Conservation (phyloP, 2,888 invertebrate species). For the Epistrophe grossulariae region DNA sequence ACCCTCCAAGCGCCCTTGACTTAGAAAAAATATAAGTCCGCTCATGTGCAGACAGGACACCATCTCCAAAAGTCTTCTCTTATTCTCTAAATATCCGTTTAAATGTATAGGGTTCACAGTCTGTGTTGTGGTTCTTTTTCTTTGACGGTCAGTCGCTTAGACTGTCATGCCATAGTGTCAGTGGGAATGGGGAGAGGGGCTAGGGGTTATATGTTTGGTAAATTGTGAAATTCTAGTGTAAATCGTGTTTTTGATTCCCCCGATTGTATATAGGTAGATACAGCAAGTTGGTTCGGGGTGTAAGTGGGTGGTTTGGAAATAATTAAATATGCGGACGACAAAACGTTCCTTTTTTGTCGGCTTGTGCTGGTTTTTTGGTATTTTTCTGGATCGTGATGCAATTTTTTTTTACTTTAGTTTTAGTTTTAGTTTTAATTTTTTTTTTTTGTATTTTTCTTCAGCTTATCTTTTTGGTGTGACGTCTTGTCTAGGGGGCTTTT, state of each 20-base stretch:
- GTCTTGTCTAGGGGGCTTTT: conserved; percentile 52
- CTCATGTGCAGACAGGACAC: conserved; percentile 1
- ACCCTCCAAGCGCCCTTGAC: not conserved
- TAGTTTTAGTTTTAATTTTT: not conserved
- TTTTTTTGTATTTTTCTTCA: not conserved
- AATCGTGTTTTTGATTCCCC: conserved; percentile 75
- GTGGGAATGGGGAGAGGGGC: not conserved
- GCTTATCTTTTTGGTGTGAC: conserved; percentile 47
- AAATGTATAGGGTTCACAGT: conserved; percentile 47
- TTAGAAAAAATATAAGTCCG: not conserved
- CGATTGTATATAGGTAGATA: conserved; percentile 31
- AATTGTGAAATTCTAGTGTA: conserved; percentile 73
- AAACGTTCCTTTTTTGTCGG: conserved; percentile 57
- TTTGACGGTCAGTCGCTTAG: conserved; percentile 41
- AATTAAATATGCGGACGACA: conserved; percentile 76
- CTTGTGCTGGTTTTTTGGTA: conserved; percentile 62
- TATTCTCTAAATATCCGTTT: conserved; percentile 41
- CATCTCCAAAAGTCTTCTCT: conserved; percentile 31
- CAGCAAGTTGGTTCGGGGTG: conserved; percentile 43
- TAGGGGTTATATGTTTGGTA: not conserved
- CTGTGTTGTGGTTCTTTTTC: conserved; percentile 5
- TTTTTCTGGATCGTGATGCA: conserved; percentile 65
- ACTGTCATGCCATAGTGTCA: not conserved
- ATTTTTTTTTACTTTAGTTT: not conserved
- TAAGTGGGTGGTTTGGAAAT: conserved; percentile 75